Evolutionary conservation across 2,888 invertebrate genomes (phyloP), one percentile per base, ranked within the genome.

Genomic region (Brachyptera risi): DNA sequence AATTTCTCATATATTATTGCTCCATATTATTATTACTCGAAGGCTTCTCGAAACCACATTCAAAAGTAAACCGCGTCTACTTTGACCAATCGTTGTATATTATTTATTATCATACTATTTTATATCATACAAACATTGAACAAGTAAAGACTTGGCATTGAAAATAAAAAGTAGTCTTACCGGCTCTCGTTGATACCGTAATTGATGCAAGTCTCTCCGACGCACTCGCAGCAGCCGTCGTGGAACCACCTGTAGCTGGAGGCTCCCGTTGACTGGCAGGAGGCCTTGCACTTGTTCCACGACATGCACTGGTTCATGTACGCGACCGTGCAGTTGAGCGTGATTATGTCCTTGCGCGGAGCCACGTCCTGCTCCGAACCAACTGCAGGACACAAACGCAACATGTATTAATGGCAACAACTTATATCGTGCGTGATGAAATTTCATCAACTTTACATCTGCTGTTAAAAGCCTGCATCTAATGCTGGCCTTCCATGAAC

Each of bases 161-260:
- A 11, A n/a, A n/a, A n/a, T n/a, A n/a, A n/a, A n/a, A n/a, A n/a
- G n/a, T 31, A 23, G 4, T 54, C 67, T 64, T 67, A 88, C 83
- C 88, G 85, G 78, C 90, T 90, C 72, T 92, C 90, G 70, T 90
- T 90, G 64, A 92, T 87, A 1, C 95, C 96, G 74, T 92, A 95
- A 73, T 91, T 91, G 66, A 92, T 82, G 73, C 95, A 96, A 50
- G 87, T 88, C 65, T 87, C 85, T 1, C 95, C 94, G 56, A 95
- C 85, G 73, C 96, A 96, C 75, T 96, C 91, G 73, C 96, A 96
- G 73, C 96, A 96, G 1, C 94, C 95, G 71, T 94, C 91, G 74
- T 94, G 92, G 76, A 95, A 95, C 94, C 95, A 95, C 69, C 95
- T 85, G 78, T 81, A 93, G 70, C 87, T 87, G 56, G 86, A 83